A percentile compares a stretch with the other conserved stretches of the same genome.
These are phyloP conservation scores for Diadema setosum DNA, from an alignment of 35 echinoderm and acorn worm genomes.

Conservation along the genomic window DNA sequence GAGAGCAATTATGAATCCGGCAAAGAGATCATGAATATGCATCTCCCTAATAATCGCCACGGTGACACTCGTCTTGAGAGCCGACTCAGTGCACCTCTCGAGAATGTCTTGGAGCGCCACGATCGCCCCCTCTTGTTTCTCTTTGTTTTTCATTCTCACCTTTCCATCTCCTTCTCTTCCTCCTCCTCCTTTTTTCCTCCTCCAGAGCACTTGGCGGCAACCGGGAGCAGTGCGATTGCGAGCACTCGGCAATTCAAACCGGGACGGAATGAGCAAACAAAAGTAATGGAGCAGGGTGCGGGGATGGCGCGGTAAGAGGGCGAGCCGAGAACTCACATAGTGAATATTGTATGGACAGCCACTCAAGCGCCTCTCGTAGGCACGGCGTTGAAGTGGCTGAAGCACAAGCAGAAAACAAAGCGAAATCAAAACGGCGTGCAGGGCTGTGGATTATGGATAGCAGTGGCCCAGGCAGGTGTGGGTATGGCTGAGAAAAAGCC, in stretches of 20 bases:
- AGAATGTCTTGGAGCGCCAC: neutral
- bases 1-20: slow-evolving; percentile 23
- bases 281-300: slow-evolving; percentile 6
- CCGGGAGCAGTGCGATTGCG: neutral
- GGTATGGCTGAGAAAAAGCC: neutral
- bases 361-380: slow-evolving; percentile 7
- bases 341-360: slow-evolving; percentile 18
- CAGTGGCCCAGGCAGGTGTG: neutral
- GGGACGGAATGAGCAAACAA: slow-evolving; percentile 18
- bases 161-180: neutral
- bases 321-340: slow-evolving; percentile 12
- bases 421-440: neutral
- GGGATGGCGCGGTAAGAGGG: neutral
- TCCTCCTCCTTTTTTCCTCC: neutral
- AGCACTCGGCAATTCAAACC: slow-evolving; percentile 27
- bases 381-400: neutral
- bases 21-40: slow-evolving; percentile 26
- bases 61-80: slow-evolving; percentile 17
- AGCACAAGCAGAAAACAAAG: slow-evolving; percentile 11
- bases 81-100: neutral
- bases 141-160: no score
- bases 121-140: neutral
- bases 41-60: slow-evolving; percentile 19
- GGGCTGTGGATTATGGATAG: slow-evolving; percentile 7
- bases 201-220: neutral